phyloP scores from a whole-genome alignment of 64 coral and sea anemone species.

The Pocillopora verrucosa region DNA sequence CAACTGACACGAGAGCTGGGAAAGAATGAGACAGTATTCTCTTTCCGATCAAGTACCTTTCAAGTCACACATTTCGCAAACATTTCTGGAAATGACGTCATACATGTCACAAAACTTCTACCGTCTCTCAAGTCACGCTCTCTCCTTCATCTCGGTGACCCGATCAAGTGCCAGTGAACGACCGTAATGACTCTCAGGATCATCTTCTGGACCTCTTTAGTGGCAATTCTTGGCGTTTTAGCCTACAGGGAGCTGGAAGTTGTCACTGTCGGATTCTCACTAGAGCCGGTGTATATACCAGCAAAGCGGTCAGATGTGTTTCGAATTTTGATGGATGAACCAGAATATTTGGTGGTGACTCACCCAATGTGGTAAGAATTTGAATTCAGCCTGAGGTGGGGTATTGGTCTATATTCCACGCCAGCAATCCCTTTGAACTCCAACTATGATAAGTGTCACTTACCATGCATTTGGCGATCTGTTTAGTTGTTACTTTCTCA shows the following conservation, averaged over 20 bases:
- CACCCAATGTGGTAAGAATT: conserved; percentile 1
- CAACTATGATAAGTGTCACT: too few relatives aligned
- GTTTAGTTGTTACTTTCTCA: too few relatives aligned
- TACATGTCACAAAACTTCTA: too few relatives aligned
- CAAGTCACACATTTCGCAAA: too few relatives aligned
- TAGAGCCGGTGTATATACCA: neutral
- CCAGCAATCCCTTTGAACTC: too few relatives aligned
- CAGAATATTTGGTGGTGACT: neutral
- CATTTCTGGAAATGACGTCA: too few relatives aligned
- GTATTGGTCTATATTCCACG: neutral
- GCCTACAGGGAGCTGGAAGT: conserved; percentile 13
- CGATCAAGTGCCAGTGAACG: neutral
- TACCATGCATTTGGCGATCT: too few relatives aligned
- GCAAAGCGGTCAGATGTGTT: conserved; percentile 26
- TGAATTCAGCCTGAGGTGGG: neutral
- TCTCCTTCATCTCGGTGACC: neutral
- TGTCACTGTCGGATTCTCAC: neutral
- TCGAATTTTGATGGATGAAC: neutral
- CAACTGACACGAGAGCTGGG: neutral
- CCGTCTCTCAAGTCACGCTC: too few relatives aligned
- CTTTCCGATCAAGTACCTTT: too few relatives aligned
- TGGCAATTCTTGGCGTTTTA: neutral
- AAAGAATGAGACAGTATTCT: too few relatives aligned
- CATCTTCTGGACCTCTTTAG: neutral
- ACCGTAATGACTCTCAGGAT: neutral